Evolutionary conservation across 35 echinoderm and acorn worm species (phyloP).

Genomic region (Lytechinus variegatus): DNA sequence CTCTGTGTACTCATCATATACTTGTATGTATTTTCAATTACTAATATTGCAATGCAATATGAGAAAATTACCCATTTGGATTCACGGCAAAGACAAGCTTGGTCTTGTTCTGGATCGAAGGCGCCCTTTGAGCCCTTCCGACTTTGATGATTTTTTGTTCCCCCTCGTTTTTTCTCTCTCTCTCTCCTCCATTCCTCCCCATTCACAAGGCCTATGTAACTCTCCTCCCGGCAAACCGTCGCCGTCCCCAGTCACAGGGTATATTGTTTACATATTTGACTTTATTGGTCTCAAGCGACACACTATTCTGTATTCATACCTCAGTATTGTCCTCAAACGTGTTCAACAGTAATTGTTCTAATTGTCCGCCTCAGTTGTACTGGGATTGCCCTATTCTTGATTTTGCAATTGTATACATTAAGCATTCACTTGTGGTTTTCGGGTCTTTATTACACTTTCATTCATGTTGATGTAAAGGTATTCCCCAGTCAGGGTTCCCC

Average conservation of each 20-base stretch:
- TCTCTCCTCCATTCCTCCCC: neutral
- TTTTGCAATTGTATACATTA: slow-evolving; percentile 35
- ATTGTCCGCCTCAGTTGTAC: neutral
- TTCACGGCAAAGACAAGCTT: slow-evolving; percentile 23
- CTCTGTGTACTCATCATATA: slow-evolving; percentile 35
- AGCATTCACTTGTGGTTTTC: slow-evolving; percentile 10
- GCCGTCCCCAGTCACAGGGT: neutral
- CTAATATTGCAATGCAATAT: slow-evolving; percentile 29
- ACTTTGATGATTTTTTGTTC: neutral
- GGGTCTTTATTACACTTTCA: neutral
- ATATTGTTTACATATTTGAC: slow-evolving; percentile 45
- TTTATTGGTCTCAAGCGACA: slow-evolving; percentile 12
- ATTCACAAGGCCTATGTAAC: slow-evolving; percentile 8
- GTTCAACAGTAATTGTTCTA: slow-evolving; percentile 13
- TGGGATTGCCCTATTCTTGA: slow-evolving; percentile 25
- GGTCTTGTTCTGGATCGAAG: slow-evolving; percentile 22
- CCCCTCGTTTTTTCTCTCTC: neutral
- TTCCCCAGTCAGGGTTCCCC: slow-evolving; percentile 16
- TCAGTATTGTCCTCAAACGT: slow-evolving; percentile 23
- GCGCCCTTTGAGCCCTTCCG: slow-evolving; percentile 35
- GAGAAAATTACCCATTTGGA: slow-evolving; percentile 33
- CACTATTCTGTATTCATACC: slow-evolving; percentile 15
- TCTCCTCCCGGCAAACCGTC: neutral
- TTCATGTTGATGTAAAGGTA: slow-evolving; percentile 32
- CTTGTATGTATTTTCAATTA: slow-evolving; percentile 32